A percentile compares a stretch with the other conserved stretches of the same genome.
phyloP scores from a whole-genome alignment of 1,140 invertebrate species.

The Brachionus koreanus region DNA sequence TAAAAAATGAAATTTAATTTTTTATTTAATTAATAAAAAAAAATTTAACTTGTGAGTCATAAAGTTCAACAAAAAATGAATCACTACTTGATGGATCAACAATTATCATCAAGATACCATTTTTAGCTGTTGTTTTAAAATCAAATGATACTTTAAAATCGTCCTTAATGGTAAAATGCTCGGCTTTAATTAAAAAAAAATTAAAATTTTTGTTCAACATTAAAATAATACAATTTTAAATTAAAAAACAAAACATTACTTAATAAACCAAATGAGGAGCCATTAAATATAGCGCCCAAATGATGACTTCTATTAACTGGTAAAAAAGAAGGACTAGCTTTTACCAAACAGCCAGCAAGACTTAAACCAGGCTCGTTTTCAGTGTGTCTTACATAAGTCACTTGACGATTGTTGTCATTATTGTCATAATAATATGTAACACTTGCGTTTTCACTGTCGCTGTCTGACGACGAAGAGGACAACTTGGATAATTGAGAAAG shows the following conservation, averaged over 20 bases:
- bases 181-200: not conserved
- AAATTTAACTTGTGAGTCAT: slow-evolving; percentile 36
- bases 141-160: slow-evolving; percentile 31
- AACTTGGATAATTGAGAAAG: not conserved
- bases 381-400: slow-evolving; percentile 8
- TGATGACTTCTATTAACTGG: slow-evolving; percentile 32
- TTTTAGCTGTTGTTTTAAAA: slow-evolving; percentile 14
- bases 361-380: not conserved
- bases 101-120: slow-evolving; percentile 38
- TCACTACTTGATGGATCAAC: slow-evolving; percentile 1
- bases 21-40: too few relatives aligned
- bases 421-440: slow-evolving; percentile 10
- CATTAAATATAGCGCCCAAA: slow-evolving; percentile 33
- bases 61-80: slow-evolving; percentile 41
- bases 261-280: slow-evolving; percentile 13
- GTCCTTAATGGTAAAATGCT: slow-evolving; percentile 32
- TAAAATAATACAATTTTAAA: not conserved
- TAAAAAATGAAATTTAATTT: too few relatives aligned
- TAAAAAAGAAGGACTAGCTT: slow-evolving; percentile 27
- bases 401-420: not conserved
- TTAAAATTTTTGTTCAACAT: not conserved
- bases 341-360: slow-evolving; percentile 8
- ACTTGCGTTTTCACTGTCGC: not conserved
- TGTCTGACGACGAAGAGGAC: not conserved
- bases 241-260: not conserved